Evolutionary conservation across 2,888 invertebrate species (phyloP), one percentile per base, ranked within the genome.

Genomic region (Epirrhoe alternata): DNA sequence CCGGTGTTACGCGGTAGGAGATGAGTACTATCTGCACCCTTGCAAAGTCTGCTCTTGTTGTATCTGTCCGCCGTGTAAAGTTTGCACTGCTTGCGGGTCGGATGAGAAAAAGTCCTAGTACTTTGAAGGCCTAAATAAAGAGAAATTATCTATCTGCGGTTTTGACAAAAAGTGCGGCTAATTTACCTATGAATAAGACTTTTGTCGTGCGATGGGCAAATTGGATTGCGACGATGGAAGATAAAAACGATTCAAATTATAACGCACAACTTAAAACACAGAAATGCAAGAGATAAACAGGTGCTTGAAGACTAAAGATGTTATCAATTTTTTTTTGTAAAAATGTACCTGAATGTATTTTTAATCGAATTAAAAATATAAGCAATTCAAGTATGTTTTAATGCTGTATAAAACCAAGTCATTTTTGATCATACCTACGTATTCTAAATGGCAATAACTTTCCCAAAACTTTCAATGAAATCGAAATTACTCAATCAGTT

Each of bases 1-100:
- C 14, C 83, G 86, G 0, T 90, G 91, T 61, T 85, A 85, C 70
- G 92, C 91, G 0, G 66, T 83, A 1, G 92, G 92, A 1, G 89
- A 92, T 14, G 89, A 90, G 31, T 92, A 92, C 72, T 78, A 65
- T 67, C n/a, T 89, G 2, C 85, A 85, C 31, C 78, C 86, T 0
- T 77, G 81, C 68, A 86, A 85, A 69, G 66, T 70, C 1, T 75
- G 69, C 33, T 4, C 31, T 0, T 68, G 72, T 58, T 52, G 58
- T 0, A 31, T 33, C 8, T 60, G 62, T 30, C 50, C 56, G 12
- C 56, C 74, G 0, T 84, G 81, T 66, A 51, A 66, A 7, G 56
- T 70, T 0, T 82, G 83, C 64, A 61, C 72, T 4, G 66, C 65
- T 6, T 74, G 71, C 52, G 14, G 50, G 24, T 10, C 54, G 0